Evolutionary conservation across 2,797 vertebrate species (phyloP).

Genomic region (Lagodon rhomboides): DNA sequence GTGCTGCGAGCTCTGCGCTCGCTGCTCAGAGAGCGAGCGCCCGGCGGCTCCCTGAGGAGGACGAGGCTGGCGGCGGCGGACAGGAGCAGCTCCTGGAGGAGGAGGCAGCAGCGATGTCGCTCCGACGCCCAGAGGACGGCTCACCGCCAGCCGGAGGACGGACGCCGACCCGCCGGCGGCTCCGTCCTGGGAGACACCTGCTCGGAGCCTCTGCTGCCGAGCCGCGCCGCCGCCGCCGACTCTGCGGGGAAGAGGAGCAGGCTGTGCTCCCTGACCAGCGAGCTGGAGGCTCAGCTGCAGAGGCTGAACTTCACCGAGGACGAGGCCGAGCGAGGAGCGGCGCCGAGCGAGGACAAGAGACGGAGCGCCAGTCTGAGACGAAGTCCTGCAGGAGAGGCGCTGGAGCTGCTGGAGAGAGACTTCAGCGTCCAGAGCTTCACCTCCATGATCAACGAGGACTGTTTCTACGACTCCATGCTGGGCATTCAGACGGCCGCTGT

Average conservation of each 20-base stretch:
- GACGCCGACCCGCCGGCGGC: conserved; percentile 79
- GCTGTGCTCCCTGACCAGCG: conserved; percentile 87
- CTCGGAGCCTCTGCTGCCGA: conserved; percentile 79
- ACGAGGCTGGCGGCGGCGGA: conserved; percentile 77
- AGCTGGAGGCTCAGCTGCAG: conserved; percentile 92
- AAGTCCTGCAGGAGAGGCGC: conserved; percentile 64
- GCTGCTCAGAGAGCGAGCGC: conserved; percentile 88
- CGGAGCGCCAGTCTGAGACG: conserved; percentile 69
- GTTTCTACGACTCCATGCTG: conserved; percentile 86
- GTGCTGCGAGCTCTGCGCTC: conserved; percentile 90
- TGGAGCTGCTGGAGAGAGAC: conserved; percentile 90
- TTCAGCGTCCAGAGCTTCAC: conserved; percentile 93
- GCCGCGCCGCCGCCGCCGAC: neutral
- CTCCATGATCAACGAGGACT: conserved; percentile 92
- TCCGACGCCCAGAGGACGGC: conserved; percentile 73
- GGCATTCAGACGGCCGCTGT: conserved; percentile 46
- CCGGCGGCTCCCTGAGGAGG: conserved; percentile 86
- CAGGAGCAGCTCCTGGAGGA: conserved; percentile 82
- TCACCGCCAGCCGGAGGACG: conserved; percentile 82
- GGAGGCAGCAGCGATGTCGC: conserved; percentile 69
- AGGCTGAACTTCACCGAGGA: conserved; percentile 88
- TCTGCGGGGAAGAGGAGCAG: conserved; percentile 65
- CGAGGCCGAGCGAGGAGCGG: neutral
- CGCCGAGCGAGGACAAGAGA: conserved; percentile 72
- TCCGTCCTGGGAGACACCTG: conserved; percentile 84